phyloP scores from a whole-genome alignment of 2,797 vertebrate genomes.

The Enoplosus armatus region DNA sequence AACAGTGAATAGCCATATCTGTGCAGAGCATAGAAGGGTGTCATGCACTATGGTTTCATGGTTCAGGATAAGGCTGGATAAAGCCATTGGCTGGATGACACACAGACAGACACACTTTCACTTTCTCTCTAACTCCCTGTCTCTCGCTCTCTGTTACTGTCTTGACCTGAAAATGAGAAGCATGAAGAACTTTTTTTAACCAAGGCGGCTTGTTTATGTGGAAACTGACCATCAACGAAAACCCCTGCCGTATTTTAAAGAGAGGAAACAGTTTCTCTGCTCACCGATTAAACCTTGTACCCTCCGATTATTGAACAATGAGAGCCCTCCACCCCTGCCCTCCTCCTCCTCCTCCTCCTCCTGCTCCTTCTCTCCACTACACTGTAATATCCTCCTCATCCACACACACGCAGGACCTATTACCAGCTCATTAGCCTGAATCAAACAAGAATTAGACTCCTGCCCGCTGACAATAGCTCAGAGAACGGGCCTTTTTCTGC shows the following conservation, averaged over 20 bases:
- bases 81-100: constrained; percentile 92
- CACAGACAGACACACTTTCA: constrained; percentile 70
- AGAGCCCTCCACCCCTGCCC: constrained; percentile 75
- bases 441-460: constrained; percentile 98
- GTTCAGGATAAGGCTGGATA: constrained; percentile 93
- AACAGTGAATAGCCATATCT: constrained; percentile 97
- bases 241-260: constrained; percentile 38
- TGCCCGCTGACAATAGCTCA: constrained; percentile 93
- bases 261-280: constrained; percentile 84
- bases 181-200: constrained; percentile 48
- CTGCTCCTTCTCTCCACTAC: constrained; percentile 53
- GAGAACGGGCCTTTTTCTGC: constrained; percentile 90
- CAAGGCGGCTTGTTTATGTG: constrained; percentile 36
- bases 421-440: constrained; percentile 96
- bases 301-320: constrained; percentile 95
- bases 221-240: constrained; percentile 45
- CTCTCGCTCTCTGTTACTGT: constrained; percentile 36
- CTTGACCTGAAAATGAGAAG: constrained; percentile 46
- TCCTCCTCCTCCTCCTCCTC: constrained; percentile 25
- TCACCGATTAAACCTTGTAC: constrained; percentile 93
- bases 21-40: constrained; percentile 91
- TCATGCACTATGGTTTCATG: constrained; percentile 94
- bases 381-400: constrained; percentile 93
- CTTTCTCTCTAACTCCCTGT: constrained; percentile 65
- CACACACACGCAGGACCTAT: constrained; percentile 88